phyloP scores from a whole-genome alignment of 2,888 invertebrate species.

The Octonoba sinensis region DNA sequence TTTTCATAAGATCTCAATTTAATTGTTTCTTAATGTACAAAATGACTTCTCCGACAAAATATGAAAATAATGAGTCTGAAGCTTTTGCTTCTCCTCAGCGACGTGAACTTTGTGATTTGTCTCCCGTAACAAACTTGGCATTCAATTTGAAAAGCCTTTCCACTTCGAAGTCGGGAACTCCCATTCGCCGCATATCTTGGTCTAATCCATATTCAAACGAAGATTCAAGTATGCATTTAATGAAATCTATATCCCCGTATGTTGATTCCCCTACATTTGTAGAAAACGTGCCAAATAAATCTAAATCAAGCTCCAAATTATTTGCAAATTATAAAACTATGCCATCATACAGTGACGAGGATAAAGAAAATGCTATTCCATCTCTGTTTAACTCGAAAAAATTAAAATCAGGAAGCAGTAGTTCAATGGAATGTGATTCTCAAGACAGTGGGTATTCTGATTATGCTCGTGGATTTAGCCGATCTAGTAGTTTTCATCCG shows the following conservation, averaged over 20 bases:
- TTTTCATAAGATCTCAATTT: too few species aligned
- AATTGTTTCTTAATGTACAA: too few species aligned
- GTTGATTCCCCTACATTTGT: slow-evolving; percentile 36
- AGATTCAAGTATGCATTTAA: neutral
- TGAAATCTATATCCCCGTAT: slow-evolving; percentile 1
- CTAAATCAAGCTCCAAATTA: neutral
- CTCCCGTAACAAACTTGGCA: slow-evolving; percentile 53
- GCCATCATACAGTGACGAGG: slow-evolving; percentile 17
- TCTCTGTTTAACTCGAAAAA: neutral
- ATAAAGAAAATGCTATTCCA: slow-evolving; percentile 32
- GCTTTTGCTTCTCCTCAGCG: too few species aligned
- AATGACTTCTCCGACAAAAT: too few species aligned
- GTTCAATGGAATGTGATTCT: slow-evolving; percentile 73
- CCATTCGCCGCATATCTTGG: slow-evolving; percentile 53
- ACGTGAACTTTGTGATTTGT: slow-evolving; percentile 13
- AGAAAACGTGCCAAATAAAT: too few species aligned
- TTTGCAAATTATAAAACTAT: neutral
- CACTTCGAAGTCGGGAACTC: slow-evolving; percentile 42
- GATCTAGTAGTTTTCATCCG: neutral
- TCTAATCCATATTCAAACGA: slow-evolving; percentile 33
- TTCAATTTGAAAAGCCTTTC: slow-evolving; percentile 37
- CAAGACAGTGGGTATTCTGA: slow-evolving; percentile 76
- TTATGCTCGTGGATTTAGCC: slow-evolving; percentile 68
- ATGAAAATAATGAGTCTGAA: too few species aligned
- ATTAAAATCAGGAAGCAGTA: too few species aligned